A percentile compares a stretch with the other conserved stretches of the same genome.
Conservation (phyloP, 2,797 vertebrate genomes). For the Lutjanus argentimaculatus region DNA sequence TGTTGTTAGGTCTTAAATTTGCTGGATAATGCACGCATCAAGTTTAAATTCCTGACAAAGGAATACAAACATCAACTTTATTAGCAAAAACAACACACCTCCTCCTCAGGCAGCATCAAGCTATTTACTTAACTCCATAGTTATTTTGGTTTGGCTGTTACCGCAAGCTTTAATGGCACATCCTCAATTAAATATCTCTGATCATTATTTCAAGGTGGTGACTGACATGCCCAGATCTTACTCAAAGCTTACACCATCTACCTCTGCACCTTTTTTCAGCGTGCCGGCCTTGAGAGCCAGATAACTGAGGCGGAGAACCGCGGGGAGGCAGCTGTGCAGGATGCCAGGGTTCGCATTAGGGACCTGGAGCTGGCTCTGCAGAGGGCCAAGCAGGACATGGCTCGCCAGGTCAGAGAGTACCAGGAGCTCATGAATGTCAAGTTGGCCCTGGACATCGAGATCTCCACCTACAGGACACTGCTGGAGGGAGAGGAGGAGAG, state of each 20-base stretch:
- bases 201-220: not conserved
- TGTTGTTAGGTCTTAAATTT: not conserved
- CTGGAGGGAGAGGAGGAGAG: constrained; percentile 91
- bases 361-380: constrained; percentile 74
- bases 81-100: not conserved
- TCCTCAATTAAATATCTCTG: not conserved
- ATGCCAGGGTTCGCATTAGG: constrained; percentile 67
- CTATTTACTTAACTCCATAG: not conserved
- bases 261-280: constrained; percentile 51
- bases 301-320: constrained; percentile 73
- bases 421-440: constrained; percentile 91
- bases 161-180: not conserved
- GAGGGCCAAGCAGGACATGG: constrained; percentile 79
- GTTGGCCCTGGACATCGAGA: constrained; percentile 86
- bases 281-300: constrained; percentile 51
- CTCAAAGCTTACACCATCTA: not conserved
- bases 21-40: not conserved
- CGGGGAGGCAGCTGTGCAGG: constrained; percentile 59
- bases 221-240: constrained; percentile 2
- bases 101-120: not conserved
- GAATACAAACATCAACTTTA: not conserved
- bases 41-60: not conserved
- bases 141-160: not conserved
- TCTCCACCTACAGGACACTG: constrained; percentile 86
- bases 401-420: constrained; percentile 83